Percentiles rank a stretch among this genome's conserved stretches.
phyloP scores from a whole-genome alignment of 2,113 vertebrate species.

The Actenoides lindsayi region DNA sequence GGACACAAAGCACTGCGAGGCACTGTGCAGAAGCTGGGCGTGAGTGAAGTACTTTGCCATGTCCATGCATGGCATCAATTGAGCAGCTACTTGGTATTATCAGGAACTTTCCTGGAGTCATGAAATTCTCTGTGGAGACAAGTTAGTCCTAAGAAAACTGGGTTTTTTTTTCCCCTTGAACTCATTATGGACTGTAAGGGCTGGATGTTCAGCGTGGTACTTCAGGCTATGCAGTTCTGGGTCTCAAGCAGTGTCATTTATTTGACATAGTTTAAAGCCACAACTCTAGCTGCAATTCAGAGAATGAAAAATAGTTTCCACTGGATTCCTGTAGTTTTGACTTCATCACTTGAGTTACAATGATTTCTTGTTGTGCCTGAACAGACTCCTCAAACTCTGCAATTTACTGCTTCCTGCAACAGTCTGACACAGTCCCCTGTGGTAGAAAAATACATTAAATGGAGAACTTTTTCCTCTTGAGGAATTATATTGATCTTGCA shows the following conservation, averaged over 20 bases:
- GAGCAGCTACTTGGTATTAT: background rate
- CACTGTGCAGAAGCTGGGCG: background rate
- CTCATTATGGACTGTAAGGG: background rate
- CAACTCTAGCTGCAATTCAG: background rate
- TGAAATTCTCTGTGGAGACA: background rate
- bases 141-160: background rate
- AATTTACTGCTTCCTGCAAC: conserved; percentile 65
- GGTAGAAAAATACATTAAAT: conserved; percentile 29
- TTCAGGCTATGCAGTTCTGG: background rate
- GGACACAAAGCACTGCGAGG: background rate
- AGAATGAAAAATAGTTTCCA: conserved; percentile 31
- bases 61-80: background rate
- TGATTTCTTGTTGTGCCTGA: conserved; percentile 57
- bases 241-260: background rate
- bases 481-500: conserved; percentile 60
- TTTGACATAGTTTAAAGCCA: background rate
- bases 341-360: conserved; percentile 27
- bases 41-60: background rate
- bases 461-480: conserved; percentile 31
- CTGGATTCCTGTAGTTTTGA: background rate
- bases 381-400: conserved; percentile 15
- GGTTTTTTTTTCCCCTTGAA: background rate
- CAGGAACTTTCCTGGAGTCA: background rate
- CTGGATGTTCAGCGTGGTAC: background rate
- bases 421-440: background rate